Conservation (phyloP, 2,113 vertebrate genomes). For the Pedionomus torquatus region DNA sequence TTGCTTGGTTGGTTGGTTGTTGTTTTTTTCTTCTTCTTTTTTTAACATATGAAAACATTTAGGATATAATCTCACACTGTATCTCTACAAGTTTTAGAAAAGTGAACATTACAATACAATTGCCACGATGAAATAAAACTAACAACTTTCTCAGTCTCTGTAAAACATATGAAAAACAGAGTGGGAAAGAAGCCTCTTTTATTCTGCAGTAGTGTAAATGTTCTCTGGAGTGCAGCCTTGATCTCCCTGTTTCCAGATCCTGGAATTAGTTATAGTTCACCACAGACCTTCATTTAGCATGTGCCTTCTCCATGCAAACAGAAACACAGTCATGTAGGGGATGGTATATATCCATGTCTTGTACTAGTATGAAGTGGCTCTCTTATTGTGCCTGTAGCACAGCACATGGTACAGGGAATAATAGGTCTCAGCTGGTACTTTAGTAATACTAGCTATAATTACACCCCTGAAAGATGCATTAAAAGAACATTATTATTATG, state of each 20-base stretch:
- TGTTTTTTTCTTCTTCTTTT: neutral
- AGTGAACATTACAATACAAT: neutral
- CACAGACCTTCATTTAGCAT: neutral
- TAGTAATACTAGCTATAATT: slow-evolving; percentile 40
- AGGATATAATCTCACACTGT: neutral
- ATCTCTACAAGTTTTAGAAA: neutral
- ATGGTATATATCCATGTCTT: neutral
- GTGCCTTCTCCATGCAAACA: neutral
- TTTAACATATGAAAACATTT: neutral
- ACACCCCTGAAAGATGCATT: slow-evolving; percentile 8
- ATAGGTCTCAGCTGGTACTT: slow-evolving; percentile 40
- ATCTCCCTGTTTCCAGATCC: neutral
- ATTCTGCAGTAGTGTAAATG: neutral
- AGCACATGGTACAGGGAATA: neutral
- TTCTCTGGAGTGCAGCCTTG: neutral
- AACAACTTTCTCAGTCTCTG: neutral
- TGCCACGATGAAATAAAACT: neutral
- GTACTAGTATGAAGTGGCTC: neutral
- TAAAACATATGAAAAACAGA: neutral
- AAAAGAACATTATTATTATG: slow-evolving; percentile 36
- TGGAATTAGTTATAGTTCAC: neutral
- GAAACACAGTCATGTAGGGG: neutral
- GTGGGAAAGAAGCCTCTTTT: neutral
- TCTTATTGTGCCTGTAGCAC: neutral
- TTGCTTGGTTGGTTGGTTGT: neutral